A percentile compares a stretch with the other conserved stretches of the same genome.
Evolutionary conservation across 2,888 invertebrate species (phyloP).

Genomic region (Micropterix aruncella): DNA sequence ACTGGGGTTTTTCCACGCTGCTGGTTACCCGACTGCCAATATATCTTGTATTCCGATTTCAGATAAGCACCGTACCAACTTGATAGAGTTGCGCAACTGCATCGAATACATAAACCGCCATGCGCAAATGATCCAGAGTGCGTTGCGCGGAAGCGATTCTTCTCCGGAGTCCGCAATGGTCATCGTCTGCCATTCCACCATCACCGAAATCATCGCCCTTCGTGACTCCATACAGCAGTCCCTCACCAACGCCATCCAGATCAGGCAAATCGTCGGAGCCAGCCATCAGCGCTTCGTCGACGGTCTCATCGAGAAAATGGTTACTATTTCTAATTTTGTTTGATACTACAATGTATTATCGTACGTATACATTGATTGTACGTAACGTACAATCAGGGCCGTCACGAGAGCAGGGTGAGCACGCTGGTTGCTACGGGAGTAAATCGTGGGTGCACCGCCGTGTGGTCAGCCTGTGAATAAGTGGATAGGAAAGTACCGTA

Average conservation of each 20-base stretch:
- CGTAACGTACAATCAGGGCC: no score
- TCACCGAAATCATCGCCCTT: constrained; percentile 32
- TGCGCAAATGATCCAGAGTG: neutral
- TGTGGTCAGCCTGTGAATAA: no score
- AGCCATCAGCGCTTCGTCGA: constrained; percentile 36
- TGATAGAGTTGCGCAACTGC: neutral
- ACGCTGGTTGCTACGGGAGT: no score
- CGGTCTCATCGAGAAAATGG: constrained; percentile 35
- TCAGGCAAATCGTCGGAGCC: constrained; percentile 28
- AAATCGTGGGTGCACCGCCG: no score
- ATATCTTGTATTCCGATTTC: no score
- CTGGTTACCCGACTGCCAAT: no score
- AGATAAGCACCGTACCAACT: neutral
- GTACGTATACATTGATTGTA: no score
- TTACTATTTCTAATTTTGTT: no score
- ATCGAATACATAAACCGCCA: neutral
- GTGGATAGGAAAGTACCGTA: no score
- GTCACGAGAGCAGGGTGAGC: no score
- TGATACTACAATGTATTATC: no score
- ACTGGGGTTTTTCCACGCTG: no score
- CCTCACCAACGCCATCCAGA: constrained; percentile 31
- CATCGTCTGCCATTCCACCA: constrained; percentile 28
- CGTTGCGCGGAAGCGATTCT: neutral
- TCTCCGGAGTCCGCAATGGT: constrained; percentile 15
- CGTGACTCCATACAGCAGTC: constrained; percentile 37